Base-by-base conservation (phyloP, 1,140 invertebrate genomes). In the Cydia pomonella region DNA sequence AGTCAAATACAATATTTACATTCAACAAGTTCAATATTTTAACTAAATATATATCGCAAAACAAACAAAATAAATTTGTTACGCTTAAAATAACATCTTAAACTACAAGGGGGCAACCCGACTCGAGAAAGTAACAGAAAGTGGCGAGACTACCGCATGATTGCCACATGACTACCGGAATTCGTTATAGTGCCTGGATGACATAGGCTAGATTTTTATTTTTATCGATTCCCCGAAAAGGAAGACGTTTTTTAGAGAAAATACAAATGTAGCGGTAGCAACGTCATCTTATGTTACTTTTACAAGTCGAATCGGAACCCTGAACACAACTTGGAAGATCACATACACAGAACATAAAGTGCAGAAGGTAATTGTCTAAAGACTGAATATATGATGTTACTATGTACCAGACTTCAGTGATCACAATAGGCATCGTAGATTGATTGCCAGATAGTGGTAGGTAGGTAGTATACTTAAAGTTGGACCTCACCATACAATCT, bases 401-500 rank as follows among this genome's bases (percentile, higher is more conserved):
- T 74, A 81, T 74, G 64, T 76, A 78, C 73, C 77, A 80, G 75
- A 78, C 74, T 79, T 69, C 29, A 33, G 29, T 69, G 29, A 69
- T 69, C 64, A 69, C 64, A 69, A 69, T 18, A 69, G 64, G 64
- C 64, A 69, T 69, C 64, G 64, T 69, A 69, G 64, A 69, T 33
- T 9, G 64, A 69, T 69, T 69, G 64, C 29, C 64, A 21, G 64
- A 5, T 69, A 69, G 64, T 38, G 33, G 64, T 38, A 69, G 64
- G 29, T 38, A 41, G 64, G 25, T 66, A 50, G 47, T 50, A 50
- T 50, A 50, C 10, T 10, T 66, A 66, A 29, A 79, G 33, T 85
- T 80, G 81, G 83, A 85, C 82, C 80, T 82, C 73, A 81, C 77
- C 79, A 76, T 75, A 76, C 76, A 79, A 75, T 82, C 84, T 62